Evolutionary conservation across 2,888 invertebrate species (phyloP).

Genomic region (Eucriotettix oculatus): DNA sequence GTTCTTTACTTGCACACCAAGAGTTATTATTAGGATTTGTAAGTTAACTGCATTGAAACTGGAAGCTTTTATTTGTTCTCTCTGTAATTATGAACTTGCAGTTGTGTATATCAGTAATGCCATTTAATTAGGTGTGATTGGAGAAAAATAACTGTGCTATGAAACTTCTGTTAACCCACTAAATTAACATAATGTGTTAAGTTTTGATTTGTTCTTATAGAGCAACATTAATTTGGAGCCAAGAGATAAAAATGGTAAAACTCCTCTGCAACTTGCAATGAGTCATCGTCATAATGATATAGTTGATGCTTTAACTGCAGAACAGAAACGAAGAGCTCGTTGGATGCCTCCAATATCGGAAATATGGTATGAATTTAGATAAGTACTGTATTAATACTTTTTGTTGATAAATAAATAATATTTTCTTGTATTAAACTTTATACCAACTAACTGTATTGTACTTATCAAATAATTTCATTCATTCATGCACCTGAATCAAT

Average conservation of each 20-base stretch:
- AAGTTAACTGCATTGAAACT: too few species aligned
- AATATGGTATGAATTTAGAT: constrained; percentile 40
- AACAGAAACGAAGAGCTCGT: constrained; percentile 60
- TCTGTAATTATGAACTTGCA: too few species aligned
- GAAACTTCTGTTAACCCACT: too few species aligned
- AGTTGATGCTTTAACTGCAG: constrained; percentile 61
- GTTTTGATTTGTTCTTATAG: constrained; percentile 23
- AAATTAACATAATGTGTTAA: background rate
- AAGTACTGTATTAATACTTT: too few species aligned
- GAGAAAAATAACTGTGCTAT: too few species aligned
- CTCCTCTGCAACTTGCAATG: constrained; percentile 75
- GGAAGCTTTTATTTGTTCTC: too few species aligned
- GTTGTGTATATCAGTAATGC: too few species aligned
- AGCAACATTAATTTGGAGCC: constrained; percentile 76
- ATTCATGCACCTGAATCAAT: background rate
- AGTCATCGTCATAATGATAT: constrained; percentile 77
- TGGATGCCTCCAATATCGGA: constrained; percentile 80
- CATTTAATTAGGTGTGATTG: too few species aligned
- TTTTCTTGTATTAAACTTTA: background rate
- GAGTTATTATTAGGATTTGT: too few species aligned
- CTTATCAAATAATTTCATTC: background rate
- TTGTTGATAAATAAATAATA: background rate
- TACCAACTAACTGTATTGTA: background rate
- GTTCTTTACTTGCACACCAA: too few species aligned
- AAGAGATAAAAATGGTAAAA: constrained; percentile 81